Percentiles rank a stretch among this genome's conserved stretches.
These are phyloP conservation scores for Opisthograptis luteolata DNA, from an alignment of 2,888 invertebrate genomes.

Conservation along the genomic window DNA sequence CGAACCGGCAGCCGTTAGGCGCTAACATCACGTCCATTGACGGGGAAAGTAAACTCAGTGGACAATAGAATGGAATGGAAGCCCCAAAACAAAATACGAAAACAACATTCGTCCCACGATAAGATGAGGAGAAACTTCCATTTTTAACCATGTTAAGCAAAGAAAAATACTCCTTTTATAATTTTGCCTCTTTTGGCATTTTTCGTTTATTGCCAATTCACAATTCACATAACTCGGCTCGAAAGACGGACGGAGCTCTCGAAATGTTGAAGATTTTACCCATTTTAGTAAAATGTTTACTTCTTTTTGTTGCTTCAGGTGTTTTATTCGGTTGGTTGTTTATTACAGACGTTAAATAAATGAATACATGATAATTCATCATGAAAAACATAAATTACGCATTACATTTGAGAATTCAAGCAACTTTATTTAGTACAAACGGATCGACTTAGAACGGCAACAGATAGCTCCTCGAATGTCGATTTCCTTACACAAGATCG, in stretches of 20 bases:
- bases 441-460: slow-evolving; percentile 2
- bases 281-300: slow-evolving; percentile 21
- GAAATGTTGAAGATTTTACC: slow-evolving; percentile 25
- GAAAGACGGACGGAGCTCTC: slow-evolving; percentile 4
- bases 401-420: too few species aligned
- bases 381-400: background rate
- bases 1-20: slow-evolving; percentile 33
- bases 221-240: slow-evolving; percentile 18
- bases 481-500: slow-evolving; percentile 18
- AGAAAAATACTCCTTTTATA: slow-evolving; percentile 43
- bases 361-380: background rate
- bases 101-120: slow-evolving; percentile 47
- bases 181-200: slow-evolving; percentile 36
- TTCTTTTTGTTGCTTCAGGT: slow-evolving; percentile 12
- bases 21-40: slow-evolving; percentile 48
- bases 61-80: slow-evolving; percentile 60
- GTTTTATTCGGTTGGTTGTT: slow-evolving; percentile 9
- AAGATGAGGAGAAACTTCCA: slow-evolving; percentile 42
- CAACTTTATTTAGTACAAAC: too few species aligned
- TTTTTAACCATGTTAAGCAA: slow-evolving; percentile 44
- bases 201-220: slow-evolving; percentile 36
- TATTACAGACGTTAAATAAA: slow-evolving; percentile 9
- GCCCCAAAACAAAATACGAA: slow-evolving; percentile 54
- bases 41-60: slow-evolving; percentile 65
- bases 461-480: slow-evolving; percentile 7